Evolutionary conservation across 2,113 vertebrate species (phyloP).

Genomic region (Oreochromis aureus): DNA sequence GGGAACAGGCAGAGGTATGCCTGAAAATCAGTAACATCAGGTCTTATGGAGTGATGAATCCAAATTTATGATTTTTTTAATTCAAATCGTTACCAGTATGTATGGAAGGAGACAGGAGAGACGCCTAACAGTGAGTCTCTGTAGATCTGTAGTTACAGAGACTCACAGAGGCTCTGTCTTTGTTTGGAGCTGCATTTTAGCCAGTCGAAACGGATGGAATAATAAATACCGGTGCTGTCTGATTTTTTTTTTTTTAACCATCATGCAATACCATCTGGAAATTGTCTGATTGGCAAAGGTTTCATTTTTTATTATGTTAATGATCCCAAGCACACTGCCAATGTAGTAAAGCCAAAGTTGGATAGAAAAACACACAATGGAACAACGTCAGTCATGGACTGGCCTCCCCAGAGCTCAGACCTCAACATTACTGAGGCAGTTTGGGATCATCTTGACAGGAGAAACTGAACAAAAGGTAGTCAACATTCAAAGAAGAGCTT

Average conservation of each 20-base stretch:
- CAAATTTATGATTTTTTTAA: neutral
- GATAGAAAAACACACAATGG: neutral
- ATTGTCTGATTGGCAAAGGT: neutral
- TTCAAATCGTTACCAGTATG: neutral
- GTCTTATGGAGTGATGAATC: neutral
- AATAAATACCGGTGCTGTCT: neutral
- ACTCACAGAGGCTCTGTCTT: neutral
- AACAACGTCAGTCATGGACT: neutral
- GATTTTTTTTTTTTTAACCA: neutral
- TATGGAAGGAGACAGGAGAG: neutral
- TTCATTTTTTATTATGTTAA: neutral
- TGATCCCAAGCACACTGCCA: neutral
- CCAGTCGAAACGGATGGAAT: fast-evolving
- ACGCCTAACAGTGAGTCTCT: neutral
- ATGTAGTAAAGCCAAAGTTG: neutral
- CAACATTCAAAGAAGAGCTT: neutral
- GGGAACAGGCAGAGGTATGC: fast-evolving
- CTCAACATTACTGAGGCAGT: neutral
- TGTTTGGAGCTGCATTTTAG: neutral
- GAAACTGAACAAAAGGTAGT: neutral
- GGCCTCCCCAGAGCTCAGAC: neutral
- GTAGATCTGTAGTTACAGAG: neutral
- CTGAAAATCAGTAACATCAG: neutral
- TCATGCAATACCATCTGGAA: neutral
- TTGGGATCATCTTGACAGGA: neutral